A percentile compares a stretch with the other conserved stretches of the same genome.
Conservation (phyloP, 2,888 invertebrate genomes). For the Subacronicta megacephala region DNA sequence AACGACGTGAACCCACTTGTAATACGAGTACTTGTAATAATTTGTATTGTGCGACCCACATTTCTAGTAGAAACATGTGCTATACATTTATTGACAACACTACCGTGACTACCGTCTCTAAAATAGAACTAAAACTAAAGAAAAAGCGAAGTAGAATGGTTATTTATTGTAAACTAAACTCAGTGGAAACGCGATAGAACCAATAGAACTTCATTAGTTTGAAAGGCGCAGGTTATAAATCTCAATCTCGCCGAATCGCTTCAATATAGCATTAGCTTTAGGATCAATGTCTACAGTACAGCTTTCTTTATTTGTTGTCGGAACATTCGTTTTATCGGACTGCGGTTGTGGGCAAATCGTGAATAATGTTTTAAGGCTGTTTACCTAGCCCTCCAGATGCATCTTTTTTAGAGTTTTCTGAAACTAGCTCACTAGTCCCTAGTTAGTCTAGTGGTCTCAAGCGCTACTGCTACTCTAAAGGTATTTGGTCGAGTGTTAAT, state of each 20-base stretch:
- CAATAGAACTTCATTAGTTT: conserved; percentile 74
- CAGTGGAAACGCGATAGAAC: conserved; percentile 65
- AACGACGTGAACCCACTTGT: no score
- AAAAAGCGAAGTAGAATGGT: conserved; percentile 61
- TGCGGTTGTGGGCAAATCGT: background rate
- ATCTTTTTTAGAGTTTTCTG: no score
- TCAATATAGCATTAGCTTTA: conserved; percentile 67
- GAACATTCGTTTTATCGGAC: conserved; percentile 33
- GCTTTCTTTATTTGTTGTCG: conserved; percentile 47
- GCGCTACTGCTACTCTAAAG: no score
- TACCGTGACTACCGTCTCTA: conserved; percentile 21
- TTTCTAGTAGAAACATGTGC: conserved; percentile 4
- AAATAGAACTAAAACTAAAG: conserved; percentile 59
- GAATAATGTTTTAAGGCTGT: no score
- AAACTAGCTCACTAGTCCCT: no score
- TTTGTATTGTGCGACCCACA: no score
- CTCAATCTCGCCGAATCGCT: conserved; percentile 67
- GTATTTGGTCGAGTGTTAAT: no score
- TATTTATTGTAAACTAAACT: conserved; percentile 69
- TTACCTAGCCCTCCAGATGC: no score
- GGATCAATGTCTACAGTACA: conserved; percentile 54
- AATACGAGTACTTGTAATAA: no score
- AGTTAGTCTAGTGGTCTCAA: no score
- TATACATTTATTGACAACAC: conserved; percentile 33
- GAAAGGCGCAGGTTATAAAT: conserved; percentile 69